Base-by-base conservation (phyloP, 2,888 invertebrate genomes). In the Halocaridina rubra region DNA sequence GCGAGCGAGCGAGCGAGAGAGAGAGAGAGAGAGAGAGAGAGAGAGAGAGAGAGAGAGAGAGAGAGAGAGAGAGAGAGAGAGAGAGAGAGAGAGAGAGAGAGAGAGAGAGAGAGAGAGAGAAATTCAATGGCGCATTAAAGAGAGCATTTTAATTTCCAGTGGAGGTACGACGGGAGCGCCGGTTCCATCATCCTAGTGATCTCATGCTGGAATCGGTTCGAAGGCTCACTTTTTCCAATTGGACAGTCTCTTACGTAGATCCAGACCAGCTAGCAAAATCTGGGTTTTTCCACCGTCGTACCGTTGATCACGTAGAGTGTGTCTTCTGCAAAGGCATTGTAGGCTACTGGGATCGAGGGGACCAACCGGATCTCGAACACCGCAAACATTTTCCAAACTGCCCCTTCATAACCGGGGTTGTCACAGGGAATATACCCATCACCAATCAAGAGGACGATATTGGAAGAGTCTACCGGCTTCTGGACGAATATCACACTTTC, bases 311-410 rank as follows among this genome's bases (percentile, higher is more conserved):
- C 90, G 94, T 89, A 93, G 95, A 75, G 95, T 97, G 97, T 91
- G 95, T 94, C 1, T 97, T 94, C 93, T 97, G 97, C 89, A 93
- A 94, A 59, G 95, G 95, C 1, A 92, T 96, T 91, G 94, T 97
- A 84, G 94, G 95, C 90, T 92, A 94, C 87, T 97, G 97, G 97
- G 94, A 94, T 88, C 93, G 92, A 87, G 95, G 94, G 16, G 97
- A 97, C 91, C 94, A 94, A 90, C 95, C 96, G 1, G 93, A 94
- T 90, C 92, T 92, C 22, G 97, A 97, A 90, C 97, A 97, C 91
- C 92, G 93, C 89, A 93, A 94, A 78, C 96, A 95, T 94, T 95
- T 95, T 61, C 94, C 95, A 1, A 93, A 94, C 88, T 97, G 97
- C 90, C 94, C 95, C 1, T 95, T 95, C 89, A 91, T 97, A 67